Conservation (phyloP, 2,797 vertebrate genomes). For the Phoxinus dragarum region DNA sequence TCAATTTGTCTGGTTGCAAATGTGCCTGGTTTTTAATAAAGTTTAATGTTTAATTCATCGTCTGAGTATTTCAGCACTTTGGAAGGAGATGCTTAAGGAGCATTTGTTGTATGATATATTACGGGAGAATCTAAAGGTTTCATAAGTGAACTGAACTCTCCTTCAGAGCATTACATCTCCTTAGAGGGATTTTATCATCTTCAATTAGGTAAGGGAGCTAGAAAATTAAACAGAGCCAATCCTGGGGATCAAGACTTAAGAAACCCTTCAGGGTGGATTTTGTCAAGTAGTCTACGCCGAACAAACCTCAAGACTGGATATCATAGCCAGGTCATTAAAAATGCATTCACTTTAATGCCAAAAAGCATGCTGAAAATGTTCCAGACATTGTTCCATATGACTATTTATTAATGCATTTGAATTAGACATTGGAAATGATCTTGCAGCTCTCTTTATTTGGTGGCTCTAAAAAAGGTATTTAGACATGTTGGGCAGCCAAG, state of each 20-base stretch:
- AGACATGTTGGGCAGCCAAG: neutral
- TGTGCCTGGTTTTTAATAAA: neutral
- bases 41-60: slow-evolving; percentile 21
- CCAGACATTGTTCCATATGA: neutral
- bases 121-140: slow-evolving; percentile 25
- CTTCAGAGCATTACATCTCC: slow-evolving; percentile 14
- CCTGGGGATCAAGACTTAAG: slow-evolving; percentile 51
- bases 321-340: slow-evolving; percentile 30
- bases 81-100: neutral
- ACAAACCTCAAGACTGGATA: slow-evolving; percentile 34
- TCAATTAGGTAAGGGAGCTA: slow-evolving; percentile 36
- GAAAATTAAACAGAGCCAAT: slow-evolving; percentile 32
- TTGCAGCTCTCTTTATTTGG: neutral
- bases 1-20: neutral
- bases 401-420: neutral
- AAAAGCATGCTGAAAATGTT: neutral
- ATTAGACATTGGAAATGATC: neutral
- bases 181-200: slow-evolving; percentile 34
- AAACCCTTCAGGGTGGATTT: slow-evolving; percentile 47
- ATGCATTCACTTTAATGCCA: slow-evolving; percentile 6
- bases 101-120: slow-evolving; percentile 8
- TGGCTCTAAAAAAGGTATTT: neutral
- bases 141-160: slow-evolving; percentile 16
- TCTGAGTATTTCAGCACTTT: neutral
- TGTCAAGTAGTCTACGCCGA: slow-evolving; percentile 18